Evolutionary conservation across 1,140 invertebrate genomes (phyloP), one percentile per base, ranked within the genome.

Genomic region (Mycetomoellerius zeteki): DNA sequence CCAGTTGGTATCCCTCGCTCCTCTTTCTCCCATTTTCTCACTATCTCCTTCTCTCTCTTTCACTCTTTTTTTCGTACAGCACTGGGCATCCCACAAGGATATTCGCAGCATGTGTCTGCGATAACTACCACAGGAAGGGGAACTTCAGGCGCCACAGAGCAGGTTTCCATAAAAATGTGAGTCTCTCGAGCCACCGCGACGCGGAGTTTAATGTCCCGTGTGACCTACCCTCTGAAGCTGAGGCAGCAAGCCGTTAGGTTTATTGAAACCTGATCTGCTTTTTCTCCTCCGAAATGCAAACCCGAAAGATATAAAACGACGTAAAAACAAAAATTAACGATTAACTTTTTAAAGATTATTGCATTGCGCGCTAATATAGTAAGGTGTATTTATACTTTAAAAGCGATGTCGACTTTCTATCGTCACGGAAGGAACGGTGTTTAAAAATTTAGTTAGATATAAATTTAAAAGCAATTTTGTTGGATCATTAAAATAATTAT

Each of bases 141-240:
- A 89, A 90, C 90, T 92, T 94, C 90, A 91, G 92, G 91, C 92
- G 92, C 93, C 92, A 84, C 80, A 37, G 80, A 92, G 90, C 90
- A 91, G 90, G 93, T 93, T 91, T 93, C 88, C 91, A 92, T 91
- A 93, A 93, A 94, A 92, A 93, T 91, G 89, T 80, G 88, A 90
- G 88, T 81, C 65, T 69, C 56, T 73, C 90, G 89, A 90, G 91
- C 88, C 86, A 58, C 85, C 67, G 88, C 89, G 89, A 93, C 72
- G 62, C 78, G 56, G 54, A 86, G 89, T 92, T 93, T 93, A 92
- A 93, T 93, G 90, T 86, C 90, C 89, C 88, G 85, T 86, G 85
- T 86, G 90, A 89, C 87, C 89, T 86, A 90, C 88, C 90, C 91
- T 75, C 88, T 60, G 88, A 87, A 90, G 82, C 89, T 87, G 88